Evolutionary conservation across 2,113 vertebrate species (phyloP).

Genomic region (Calyptomena viridis): DNA sequence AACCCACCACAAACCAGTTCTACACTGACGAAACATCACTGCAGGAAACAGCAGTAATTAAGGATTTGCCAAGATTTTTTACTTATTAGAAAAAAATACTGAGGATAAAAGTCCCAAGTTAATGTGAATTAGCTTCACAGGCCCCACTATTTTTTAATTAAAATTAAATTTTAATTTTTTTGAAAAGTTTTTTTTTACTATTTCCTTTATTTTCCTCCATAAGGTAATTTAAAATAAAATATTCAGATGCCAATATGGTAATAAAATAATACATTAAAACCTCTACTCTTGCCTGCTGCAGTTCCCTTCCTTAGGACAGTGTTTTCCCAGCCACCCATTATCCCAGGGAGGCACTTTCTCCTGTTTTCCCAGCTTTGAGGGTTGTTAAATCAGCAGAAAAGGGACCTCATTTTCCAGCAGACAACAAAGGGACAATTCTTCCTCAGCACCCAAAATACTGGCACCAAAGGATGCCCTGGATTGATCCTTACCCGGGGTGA

Average conservation of each 20-base stretch:
- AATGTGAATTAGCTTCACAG: fast-evolving
- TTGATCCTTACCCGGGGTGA: not conserved
- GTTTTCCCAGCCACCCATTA: fast-evolving
- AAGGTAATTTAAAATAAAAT: not conserved
- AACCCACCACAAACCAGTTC: not conserved
- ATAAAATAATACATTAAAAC: fast-evolving
- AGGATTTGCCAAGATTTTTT: not conserved
- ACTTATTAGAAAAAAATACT: not conserved
- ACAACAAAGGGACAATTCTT: too few relatives aligned
- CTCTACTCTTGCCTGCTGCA: not conserved
- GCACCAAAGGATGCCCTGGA: not conserved
- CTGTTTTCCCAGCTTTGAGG: not conserved
- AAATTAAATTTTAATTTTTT: too few relatives aligned
- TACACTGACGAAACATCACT: fast-evolving
- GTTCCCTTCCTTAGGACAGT: not conserved
- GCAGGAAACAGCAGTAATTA: not conserved
- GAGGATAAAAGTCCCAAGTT: not conserved
- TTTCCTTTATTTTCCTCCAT: not conserved
- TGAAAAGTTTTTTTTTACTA: not conserved
- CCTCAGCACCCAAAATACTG: not conserved
- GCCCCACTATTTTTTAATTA: not conserved
- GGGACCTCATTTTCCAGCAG: not conserved
- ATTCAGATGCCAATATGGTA: not conserved
- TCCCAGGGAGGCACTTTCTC: not conserved
- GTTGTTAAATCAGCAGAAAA: not conserved